Conservation (phyloP, 2,797 vertebrate species). For the Scyliorhinus canicula region DNA sequence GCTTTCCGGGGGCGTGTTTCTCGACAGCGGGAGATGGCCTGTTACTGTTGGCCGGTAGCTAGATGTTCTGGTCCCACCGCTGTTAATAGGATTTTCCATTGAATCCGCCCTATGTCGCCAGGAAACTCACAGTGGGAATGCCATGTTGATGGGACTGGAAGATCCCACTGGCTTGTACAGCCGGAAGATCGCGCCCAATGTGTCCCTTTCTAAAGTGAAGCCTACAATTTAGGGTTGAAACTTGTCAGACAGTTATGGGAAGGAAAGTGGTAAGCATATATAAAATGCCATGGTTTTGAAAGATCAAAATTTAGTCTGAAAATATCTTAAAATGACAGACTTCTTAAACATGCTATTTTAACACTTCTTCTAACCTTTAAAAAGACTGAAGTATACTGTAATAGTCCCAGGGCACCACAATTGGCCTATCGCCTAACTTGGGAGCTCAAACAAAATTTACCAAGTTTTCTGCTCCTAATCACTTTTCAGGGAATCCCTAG, state of each 20-base stretch:
- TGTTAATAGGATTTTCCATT: too few species aligned
- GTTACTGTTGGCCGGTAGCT: too few species aligned
- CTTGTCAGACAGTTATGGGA: not conserved
- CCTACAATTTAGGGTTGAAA: not conserved
- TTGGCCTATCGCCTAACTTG: not conserved
- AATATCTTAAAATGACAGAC: not conserved
- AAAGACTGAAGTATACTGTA: not conserved
- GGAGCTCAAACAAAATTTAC: not conserved
- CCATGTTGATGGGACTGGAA: too few species aligned
- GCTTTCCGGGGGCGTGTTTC: too few species aligned
- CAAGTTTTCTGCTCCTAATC: not conserved
- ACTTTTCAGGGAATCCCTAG: not conserved
- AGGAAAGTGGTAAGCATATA: not conserved
- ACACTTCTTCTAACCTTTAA: not conserved
- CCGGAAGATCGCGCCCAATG: too few species aligned
- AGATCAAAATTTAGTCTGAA: not conserved
- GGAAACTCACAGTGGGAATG: too few species aligned
- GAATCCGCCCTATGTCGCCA: too few species aligned
- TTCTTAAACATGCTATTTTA: not conserved
- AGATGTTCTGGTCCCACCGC: too few species aligned
- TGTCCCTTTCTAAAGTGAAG: not conserved
- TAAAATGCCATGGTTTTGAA: not conserved
- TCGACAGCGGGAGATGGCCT: too few species aligned
- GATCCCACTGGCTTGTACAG: too few species aligned
- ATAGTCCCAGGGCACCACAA: not conserved